Conservation (phyloP, 2,797 vertebrate species). For the Tokudaia muenninki region DNA sequence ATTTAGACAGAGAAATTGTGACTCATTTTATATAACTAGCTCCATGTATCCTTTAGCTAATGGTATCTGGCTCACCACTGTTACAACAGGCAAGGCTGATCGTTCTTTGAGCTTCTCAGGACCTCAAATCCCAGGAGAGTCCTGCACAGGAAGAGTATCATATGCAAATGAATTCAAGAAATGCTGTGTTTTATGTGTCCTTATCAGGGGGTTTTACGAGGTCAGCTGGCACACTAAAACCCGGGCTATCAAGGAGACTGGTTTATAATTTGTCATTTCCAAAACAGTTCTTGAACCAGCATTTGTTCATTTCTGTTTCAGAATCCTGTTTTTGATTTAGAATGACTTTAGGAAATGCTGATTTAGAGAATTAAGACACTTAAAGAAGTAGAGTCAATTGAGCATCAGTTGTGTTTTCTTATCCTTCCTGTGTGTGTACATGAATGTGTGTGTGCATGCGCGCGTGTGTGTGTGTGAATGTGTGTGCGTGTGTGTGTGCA, state of each 20-base stretch:
- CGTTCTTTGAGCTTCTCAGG: not conserved
- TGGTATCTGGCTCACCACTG: not conserved
- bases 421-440: not conserved
- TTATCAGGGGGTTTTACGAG: not conserved
- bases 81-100: not conserved
- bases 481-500: too few species aligned
- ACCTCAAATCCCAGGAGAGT: not conserved
- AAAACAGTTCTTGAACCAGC: not conserved
- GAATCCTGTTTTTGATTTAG: conserved; percentile 23
- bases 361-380: conserved; percentile 23
- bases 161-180: conserved; percentile 24
- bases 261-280: conserved; percentile 29
- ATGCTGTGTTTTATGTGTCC: not conserved
- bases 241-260: not conserved
- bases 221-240: not conserved
- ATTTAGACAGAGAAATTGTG: not conserved
- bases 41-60: not conserved
- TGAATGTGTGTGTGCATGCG: too few species aligned
- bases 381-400: not conserved
- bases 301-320: not conserved
- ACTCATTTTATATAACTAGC: not conserved
- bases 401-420: not conserved
- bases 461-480: not conserved
- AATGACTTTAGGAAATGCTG: conserved; percentile 43
- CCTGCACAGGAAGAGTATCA: not conserved